Evolutionary conservation across 2,888 invertebrate genomes (phyloP), one percentile per base, ranked within the genome.

Genomic region (Spisula solida): DNA sequence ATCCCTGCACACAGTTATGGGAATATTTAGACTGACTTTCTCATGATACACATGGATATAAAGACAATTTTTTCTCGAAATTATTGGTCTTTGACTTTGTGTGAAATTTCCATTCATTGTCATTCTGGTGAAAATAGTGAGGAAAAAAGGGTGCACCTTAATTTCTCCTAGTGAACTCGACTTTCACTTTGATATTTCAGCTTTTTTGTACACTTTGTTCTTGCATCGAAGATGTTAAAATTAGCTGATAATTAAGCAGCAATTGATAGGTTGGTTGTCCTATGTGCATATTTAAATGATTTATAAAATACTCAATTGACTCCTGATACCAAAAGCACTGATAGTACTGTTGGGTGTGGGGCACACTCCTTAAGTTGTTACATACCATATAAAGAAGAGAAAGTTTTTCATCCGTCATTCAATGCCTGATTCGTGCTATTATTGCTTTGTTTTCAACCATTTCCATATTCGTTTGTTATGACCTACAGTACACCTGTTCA

Each of bases 401-500:
- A 41, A 41, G 8, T 41, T 41, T 51, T 51, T 16, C 51, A 51
- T 16, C 16, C 16, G 14, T 10, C 1, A 14, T 16, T 51, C 51
- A 16, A 8, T 10, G 14, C 25, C 60, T 66, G 8, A 0, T 66
- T 66, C 12, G 25, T 66, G 60, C 60, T 12, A 25, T 66, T 25
- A 66, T 66, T 20, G 60, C 25, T 47, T 80, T 80, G 41, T 51
- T 79, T 70, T 51, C 70, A 16, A 56, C 34, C 56, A 34, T 79
- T 56, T 12, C 85, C 78, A 41, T 56, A 85, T 55, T 85, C n/a
- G 55, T 55, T 78, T 25, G 79, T 34, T 29, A 75, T 34, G 78
- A 55, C 55, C 34, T 18, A 56, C 55, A 79, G 51, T 78, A 85
- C 85, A 85, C 85, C 85, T 85, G 85, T 85, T 85, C 85, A 79